Base-by-base conservation (phyloP, 2,797 vertebrate species). In the Sciurus carolinensis region DNA sequence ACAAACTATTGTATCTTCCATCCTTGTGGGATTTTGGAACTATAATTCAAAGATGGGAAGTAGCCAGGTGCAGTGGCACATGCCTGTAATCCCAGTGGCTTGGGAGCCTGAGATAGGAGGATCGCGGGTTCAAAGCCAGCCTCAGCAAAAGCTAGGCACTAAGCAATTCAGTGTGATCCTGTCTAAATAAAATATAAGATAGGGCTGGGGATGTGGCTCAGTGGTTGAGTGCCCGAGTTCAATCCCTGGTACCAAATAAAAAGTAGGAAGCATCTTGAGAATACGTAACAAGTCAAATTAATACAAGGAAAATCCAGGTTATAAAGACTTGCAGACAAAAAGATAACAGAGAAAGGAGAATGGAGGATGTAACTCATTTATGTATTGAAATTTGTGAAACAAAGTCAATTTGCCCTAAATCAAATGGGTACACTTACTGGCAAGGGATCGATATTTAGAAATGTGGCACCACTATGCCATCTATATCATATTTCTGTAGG, bases 251-350 rank as follows among this genome's bases (percentile, higher is more conserved):
- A 47, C 44, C 7, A 47, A 47, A 47, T 7, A 47, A 47, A 47
- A 47, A 47, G 5, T 7, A 52, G 12, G 33, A 87, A 90, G 5
- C 26, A 82, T 91, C 91, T 82, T 57, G 14, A 86, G 88, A 94
- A 67, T 83, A 47, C 7, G 20, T 75, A 94, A 88, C 57, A 93
- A 20, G 30, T 89, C 20, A 79, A 92, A 17, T 81, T 64, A 91
- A 5, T 80, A 52, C 87, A 71, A 44, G 59, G 3, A 71, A 90
- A 94, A 85, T 77, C 5, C 73, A 82, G 57, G 8, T 85, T 82
- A 39, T 87, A 85, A 91, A 88, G 39, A 59, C 17, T 83, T 86
- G 17, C 82, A 39, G 30, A 20, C 20, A 84, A 85, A 39, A 94
- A 71, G 24, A 83, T 11, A 89, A 5, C 57, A 54, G 30, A 67